Percentiles rank a stretch among this genome's conserved stretches.
Evolutionary conservation across 2,797 vertebrate genomes (phyloP).

Genomic region (Pristis pectinata): DNA sequence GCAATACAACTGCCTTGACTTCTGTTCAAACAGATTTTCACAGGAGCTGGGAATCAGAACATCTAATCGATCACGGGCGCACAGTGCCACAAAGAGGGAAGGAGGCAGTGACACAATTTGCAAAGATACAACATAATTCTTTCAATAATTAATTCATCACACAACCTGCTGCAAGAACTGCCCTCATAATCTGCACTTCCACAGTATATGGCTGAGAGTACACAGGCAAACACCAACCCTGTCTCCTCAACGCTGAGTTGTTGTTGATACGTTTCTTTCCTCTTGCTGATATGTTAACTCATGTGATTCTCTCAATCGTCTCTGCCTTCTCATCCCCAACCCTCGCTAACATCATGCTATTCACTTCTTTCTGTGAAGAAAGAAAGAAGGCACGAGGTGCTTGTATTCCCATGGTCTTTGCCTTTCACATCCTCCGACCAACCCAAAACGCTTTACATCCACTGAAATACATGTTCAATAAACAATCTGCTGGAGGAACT

Average conservation of each 20-base stretch:
- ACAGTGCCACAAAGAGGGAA: background rate
- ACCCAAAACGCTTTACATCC: too few relatives aligned
- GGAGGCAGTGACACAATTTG: background rate
- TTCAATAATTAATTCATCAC: slow-evolving; percentile 18
- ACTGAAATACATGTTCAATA: too few relatives aligned
- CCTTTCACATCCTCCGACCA: too few relatives aligned
- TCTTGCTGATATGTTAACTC: background rate
- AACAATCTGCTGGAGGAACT: too few relatives aligned
- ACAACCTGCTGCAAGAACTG: too few relatives aligned
- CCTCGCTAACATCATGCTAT: too few relatives aligned
- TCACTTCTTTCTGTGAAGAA: too few relatives aligned
- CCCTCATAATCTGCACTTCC: background rate
- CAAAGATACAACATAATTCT: slow-evolving; percentile 7
- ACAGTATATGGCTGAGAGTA: background rate
- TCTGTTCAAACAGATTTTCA: slow-evolving; percentile 29
- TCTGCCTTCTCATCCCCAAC: background rate
- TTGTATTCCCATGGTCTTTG: too few relatives aligned
- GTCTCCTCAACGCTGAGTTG: background rate
- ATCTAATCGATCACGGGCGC: slow-evolving; percentile 16
- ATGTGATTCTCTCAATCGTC: background rate
- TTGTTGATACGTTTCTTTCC: background rate
- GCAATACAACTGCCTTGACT: slow-evolving; percentile 1
- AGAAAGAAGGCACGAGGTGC: too few relatives aligned
- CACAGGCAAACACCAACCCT: background rate
- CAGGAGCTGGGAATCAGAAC: slow-evolving; percentile 21